Evolutionary conservation across 2,888 invertebrate species (phyloP).

Genomic region (Hemistola chrysoprasaria): DNA sequence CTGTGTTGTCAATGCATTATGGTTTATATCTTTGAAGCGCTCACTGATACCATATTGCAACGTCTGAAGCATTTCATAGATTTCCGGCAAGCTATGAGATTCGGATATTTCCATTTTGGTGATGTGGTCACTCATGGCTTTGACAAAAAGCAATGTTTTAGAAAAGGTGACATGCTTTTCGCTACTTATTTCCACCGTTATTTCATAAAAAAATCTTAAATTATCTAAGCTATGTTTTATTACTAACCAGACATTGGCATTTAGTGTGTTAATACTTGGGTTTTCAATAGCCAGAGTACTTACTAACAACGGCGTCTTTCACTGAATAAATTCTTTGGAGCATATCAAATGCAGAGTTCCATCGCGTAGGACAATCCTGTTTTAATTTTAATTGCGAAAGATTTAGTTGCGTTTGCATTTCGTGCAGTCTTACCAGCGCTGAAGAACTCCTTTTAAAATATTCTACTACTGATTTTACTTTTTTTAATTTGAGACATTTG

Average conservation of each 20-base stretch:
- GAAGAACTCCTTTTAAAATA: conserved; percentile 2
- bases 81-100: too few relatives aligned
- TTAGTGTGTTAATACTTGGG: background rate
- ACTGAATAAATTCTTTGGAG: background rate
- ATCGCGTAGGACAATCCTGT: conserved; percentile 1
- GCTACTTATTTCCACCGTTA: background rate
- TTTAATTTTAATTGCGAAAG: conserved; percentile 2
- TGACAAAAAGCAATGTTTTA: background rate
- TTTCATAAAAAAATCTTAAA: background rate
- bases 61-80: too few relatives aligned
- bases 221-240: background rate
- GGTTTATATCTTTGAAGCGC: background rate
- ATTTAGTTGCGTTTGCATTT: background rate
- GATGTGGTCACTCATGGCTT: background rate
- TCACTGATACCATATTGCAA: too few relatives aligned
- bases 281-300: background rate
- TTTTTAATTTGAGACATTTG: background rate
- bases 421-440: background rate
- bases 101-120: background rate
- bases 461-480: background rate
- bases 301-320: background rate
- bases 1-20: background rate
- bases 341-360: conserved; percentile 4
- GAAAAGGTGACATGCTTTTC: conserved; percentile 1
- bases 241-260: background rate